Evolutionary conservation across 2,888 invertebrate species (phyloP), one percentile per base, ranked within the genome.

Genomic region (Tiliacea aurago): DNA sequence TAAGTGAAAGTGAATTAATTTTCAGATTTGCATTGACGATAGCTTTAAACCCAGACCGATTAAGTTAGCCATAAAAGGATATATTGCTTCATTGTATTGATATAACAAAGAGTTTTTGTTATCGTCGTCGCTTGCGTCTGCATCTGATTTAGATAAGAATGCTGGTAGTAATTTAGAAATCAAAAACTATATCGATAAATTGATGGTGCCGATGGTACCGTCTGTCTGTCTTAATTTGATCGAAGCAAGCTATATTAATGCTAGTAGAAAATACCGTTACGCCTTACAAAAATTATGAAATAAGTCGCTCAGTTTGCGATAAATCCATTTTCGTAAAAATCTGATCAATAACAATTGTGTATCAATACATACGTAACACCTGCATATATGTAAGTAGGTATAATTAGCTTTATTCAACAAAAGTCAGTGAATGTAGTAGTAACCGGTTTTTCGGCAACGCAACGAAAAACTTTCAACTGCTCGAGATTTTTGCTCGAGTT

Each of bases 391-490:
- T 73, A 66, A 58, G 43, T 62, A 62, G 28, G 20, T 55, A 65
- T 83, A 84, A 84, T 80, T 81, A 80, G 66, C 67, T 77, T 73
- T 69, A 79, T 82, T 81, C 77, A 83, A 82, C 76, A 73, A 81
- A 83, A 64, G 55, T 73, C 75, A 86, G 89, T 87, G 88, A 88
- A 89, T 87, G 87, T 85, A 76, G 82, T 68, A 61, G 51, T 55
- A 65, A 62, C 84, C 78, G 55, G 81, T 88, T 88, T 86, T 81
- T 74, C 59, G 73, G 79, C 81, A 78, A 67, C 80, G 70, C 73
- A 79, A 84, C 67, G 33, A 61, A 79, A 78, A 76, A 89, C 87
- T 90, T 88, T 89, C 87, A 78, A 88, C 71, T 76, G 77, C 76
- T 84, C 73, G 85, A 86, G 81, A 85, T 85, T 86, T 86, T 75